Base-by-base conservation (phyloP, 1,140 invertebrate species). In the Neuroterus valhalla region DNA sequence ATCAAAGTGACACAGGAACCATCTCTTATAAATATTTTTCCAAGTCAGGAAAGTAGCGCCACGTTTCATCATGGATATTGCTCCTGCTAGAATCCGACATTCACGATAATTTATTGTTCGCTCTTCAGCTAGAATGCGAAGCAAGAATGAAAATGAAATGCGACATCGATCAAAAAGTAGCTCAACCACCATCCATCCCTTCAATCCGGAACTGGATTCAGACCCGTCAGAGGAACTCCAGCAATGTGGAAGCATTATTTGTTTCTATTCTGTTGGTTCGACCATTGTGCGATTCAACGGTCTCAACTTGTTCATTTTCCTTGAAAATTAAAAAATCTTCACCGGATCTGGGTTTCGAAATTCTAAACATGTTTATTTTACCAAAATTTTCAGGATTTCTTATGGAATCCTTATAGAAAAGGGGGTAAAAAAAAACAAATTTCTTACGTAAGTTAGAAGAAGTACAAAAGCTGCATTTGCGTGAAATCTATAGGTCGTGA, bases 31-130 rank as follows among this genome's bases (percentile, higher is more conserved):
- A 62, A 38, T 62, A 62, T 62, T 62, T 62, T 62, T 62, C 55
- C 55, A 38, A 62, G 55, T 31, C 55, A 62, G 55, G 6, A 62
- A 62, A 62, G 55, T 62, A 62, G 55, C 55, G n/a, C 55, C 15
- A 62, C 55, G 55, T 62, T 62, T 62, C 55, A 62, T 62, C 55
- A 62, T 62, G 55, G 55, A 62, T 62, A 62, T 62, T 62, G 55
- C 55, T 62, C n/a, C 14, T 38, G 55, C 55, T 62, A 26, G 55
- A 62, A 0, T 62, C 21, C 23, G 55, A 62, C 55, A 26, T n/a
- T 38, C 55, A 62, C 55, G 31, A 62, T 62, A 62, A 62, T 62
- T 62, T 62, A 62, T 62, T 62, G 26, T 62, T 62, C 26, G 55
- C 55, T 62, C 15, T 62, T 62, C 55, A 62, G 55, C 23, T 23